A percentile compares a stretch with the other conserved stretches of the same genome.
These are phyloP conservation scores for Pegoplata infirma DNA, from an alignment of 2,888 invertebrate species.

Conservation along the genomic window DNA sequence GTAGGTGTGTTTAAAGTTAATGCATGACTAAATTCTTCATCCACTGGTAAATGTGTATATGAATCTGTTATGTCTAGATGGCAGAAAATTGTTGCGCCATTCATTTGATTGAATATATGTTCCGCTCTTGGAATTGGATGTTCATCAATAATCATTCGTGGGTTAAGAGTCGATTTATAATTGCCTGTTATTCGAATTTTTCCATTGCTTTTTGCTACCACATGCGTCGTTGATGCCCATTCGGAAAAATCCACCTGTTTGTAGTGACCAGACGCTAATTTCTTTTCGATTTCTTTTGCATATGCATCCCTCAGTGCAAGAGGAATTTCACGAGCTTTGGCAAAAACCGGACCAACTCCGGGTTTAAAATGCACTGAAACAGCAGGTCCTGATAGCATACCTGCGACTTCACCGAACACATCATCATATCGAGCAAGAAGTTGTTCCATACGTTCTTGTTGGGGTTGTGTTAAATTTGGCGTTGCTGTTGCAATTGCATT, in stretches of 20 bases:
- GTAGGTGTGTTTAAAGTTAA: no score
- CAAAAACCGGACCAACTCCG: no score
- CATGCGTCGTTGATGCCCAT: not conserved
- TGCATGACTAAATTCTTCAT: no score
- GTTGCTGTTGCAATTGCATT: not conserved
- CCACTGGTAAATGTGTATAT: no score
- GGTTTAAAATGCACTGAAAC: no score
- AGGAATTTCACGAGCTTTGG: no score
- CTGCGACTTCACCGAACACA: not conserved
- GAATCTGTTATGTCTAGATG: not conserved
- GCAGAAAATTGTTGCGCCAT: not conserved
- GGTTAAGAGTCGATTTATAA: not conserved
- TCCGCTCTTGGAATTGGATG: not conserved
- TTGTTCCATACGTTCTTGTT: not conserved
- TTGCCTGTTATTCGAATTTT: no score
- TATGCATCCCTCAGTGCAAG: no score
- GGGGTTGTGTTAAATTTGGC: not conserved
- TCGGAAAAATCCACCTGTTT: not conserved
- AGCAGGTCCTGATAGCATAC: not conserved
- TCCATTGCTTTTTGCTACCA: not conserved
- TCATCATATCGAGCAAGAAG: not conserved
- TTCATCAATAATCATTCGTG: not conserved
- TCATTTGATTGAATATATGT: not conserved
- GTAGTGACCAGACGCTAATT: no score
- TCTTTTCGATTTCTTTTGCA: no score